Evolutionary conservation across 2,888 invertebrate genomes (phyloP), one percentile per base, ranked within the genome.

Genomic region (Platerodrilus igneus): DNA sequence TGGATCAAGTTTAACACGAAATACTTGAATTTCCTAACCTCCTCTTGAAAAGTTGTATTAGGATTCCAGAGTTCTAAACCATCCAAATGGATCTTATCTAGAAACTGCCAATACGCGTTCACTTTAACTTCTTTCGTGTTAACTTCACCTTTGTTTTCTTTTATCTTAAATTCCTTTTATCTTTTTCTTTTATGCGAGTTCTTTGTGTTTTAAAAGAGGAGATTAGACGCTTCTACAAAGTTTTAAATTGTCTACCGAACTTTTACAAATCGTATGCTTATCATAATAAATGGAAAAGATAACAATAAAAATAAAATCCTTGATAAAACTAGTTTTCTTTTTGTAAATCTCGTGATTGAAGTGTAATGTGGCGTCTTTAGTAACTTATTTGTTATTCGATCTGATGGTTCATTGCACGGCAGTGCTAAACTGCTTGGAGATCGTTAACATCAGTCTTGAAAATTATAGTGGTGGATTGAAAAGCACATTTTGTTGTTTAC

Each of bases 51-150:
- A 44, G 44, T 44, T 44, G 36, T 39, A 35, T 44, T 39, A 44
- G 28, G 35, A 35, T 18, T 23, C 9, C 25, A 43, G 39, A 39
- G 39, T 39, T 39, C 39, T 39, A 36, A 39, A 34, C 22, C 38
- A 13, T 38, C 39, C 39, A 44, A 44, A 39, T 38, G 39, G 36
- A 35, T 38, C 39, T 44, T 44, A 44, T 44, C 39, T 39, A 39
- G 26, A 29, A 39, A 39, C 44, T 44, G 44, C 44, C 44, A 44
- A 44, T 44, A 38, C 38, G 21, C 28, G 30, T 29, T 26, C 39
- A 35, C 39, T 34, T 44, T 35, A 39, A 44, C 20, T 36, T 39
- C 39, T 39, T 39, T 33, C 31, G 26, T 27, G 39, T 44, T 44
- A 44, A 39, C 38, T 44, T 44, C 29, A 16, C 35, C 30, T n/a